Evolutionary conservation across 2,113 vertebrate species (phyloP).

Genomic region (Fulica atra): DNA sequence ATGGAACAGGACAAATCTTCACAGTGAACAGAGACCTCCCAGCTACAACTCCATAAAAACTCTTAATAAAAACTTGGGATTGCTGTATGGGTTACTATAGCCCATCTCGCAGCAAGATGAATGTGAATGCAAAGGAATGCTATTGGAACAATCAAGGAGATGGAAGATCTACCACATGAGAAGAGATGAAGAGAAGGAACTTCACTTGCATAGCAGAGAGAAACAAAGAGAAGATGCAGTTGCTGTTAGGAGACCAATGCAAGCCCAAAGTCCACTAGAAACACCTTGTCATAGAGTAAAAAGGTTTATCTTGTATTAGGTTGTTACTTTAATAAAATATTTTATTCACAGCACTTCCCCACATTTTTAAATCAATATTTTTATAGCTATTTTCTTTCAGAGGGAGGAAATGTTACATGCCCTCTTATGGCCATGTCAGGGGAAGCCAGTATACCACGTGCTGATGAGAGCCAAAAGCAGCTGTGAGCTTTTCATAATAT

Average conservation of each 20-base stretch:
- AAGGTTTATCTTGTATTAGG: not conserved
- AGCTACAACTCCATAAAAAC: not conserved
- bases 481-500: not conserved
- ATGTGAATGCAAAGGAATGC: not conserved
- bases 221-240: not conserved
- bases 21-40: not conserved
- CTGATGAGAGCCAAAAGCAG: not conserved
- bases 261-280: not conserved
- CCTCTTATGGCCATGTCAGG: not conserved
- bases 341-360: not conserved
- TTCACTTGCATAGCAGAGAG: not conserved
- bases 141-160: not conserved
- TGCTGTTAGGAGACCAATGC: not conserved
- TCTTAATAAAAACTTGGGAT: not conserved
- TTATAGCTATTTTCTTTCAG: not conserved
- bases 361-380: not conserved
- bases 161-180: not conserved
- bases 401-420: not conserved
- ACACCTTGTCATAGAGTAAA: not conserved
- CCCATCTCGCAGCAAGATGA: not conserved
- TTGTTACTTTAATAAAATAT: not conserved
- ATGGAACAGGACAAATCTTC: not conserved
- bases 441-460: not conserved
- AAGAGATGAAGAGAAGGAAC: not conserved
- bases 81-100: not conserved